Evolutionary conservation across 2,888 invertebrate species (phyloP).

Genomic region (Drosophila mercatorum): DNA sequence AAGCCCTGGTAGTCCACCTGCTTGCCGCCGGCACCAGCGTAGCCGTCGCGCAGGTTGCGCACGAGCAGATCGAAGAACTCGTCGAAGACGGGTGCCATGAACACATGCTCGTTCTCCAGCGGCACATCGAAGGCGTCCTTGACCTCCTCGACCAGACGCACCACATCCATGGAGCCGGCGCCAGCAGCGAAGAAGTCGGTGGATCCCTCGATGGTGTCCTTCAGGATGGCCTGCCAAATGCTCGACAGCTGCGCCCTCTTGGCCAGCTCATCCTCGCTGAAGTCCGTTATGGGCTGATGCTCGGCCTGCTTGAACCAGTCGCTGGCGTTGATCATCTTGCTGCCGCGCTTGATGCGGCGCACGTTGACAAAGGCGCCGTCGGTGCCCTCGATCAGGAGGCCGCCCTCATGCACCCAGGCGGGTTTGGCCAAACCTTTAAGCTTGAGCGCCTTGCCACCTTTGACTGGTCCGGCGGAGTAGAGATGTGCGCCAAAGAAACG

Average conservation of each 20-base stretch:
- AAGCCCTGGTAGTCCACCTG: slow-evolving; percentile 88
- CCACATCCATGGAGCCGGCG: slow-evolving; percentile 99
- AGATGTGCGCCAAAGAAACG: slow-evolving; percentile 91
- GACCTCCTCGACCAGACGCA: slow-evolving; percentile 94
- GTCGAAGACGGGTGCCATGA: slow-evolving; percentile 95
- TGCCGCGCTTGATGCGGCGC: slow-evolving; percentile 90
- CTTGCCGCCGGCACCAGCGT: slow-evolving; percentile 85
- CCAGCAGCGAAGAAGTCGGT: slow-evolving; percentile 98
- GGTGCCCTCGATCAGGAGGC: slow-evolving; percentile 91
- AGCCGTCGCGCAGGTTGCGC: slow-evolving; percentile 88
- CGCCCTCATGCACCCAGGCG: slow-evolving; percentile 91
- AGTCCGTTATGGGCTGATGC: slow-evolving; percentile 86
- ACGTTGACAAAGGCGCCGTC: slow-evolving; percentile 92
- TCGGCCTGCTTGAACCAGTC: slow-evolving; percentile 89
- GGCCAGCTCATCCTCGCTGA: slow-evolving; percentile 90
- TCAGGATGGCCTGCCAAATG: slow-evolving; percentile 95
- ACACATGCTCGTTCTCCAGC: slow-evolving; percentile 95
- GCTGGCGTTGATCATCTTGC: slow-evolving; percentile 92
- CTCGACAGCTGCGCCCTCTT: slow-evolving; percentile 88
- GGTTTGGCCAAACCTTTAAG: slow-evolving; percentile 87
- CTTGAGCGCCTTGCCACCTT: slow-evolving; percentile 86
- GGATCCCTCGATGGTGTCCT: slow-evolving; percentile 89
- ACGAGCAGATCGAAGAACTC: slow-evolving; percentile 91
- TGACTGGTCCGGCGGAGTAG: slow-evolving; percentile 74
- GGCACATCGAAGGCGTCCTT: slow-evolving; percentile 91